Evolutionary conservation across 1,140 invertebrate species (phyloP).

Genomic region (Ceratina australensis): DNA sequence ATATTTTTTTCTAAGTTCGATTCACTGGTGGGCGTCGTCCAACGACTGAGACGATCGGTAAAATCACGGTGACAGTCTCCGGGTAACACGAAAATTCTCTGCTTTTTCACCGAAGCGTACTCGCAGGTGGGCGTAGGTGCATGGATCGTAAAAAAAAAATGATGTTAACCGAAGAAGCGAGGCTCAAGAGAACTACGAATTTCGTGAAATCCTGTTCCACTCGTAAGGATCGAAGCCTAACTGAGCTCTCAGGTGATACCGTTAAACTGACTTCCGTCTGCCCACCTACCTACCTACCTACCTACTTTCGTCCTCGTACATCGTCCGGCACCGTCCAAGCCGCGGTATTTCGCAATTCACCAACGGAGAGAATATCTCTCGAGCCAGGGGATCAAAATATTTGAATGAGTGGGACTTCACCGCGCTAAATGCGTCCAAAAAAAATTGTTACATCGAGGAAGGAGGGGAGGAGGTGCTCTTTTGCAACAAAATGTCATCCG

Average conservation of each 20-base stretch:
- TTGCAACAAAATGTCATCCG: conserved; percentile 11
- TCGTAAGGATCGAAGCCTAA: conserved; percentile 52
- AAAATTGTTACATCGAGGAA: background rate
- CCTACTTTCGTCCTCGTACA: conserved; percentile 73
- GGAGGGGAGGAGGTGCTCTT: background rate
- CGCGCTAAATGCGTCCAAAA: conserved; percentile 34
- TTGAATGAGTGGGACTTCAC: conserved; percentile 27
- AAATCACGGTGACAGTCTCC: background rate
- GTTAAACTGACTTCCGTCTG: conserved; percentile 77
- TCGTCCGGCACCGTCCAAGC: conserved; percentile 49
- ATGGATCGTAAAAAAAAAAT: conserved; percentile 15
- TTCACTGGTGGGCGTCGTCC: conserved; percentile 22
- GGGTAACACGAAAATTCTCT: conserved; percentile 17
- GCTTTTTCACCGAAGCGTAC: background rate
- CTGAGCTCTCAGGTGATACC: conserved; percentile 67
- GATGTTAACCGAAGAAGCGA: background rate
- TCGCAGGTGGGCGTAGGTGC: conserved; percentile 29
- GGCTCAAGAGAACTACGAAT: conserved; percentile 47
- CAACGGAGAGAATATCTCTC: conserved; percentile 43
- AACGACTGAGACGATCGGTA: conserved; percentile 2
- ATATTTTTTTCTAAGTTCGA: conserved; percentile 1
- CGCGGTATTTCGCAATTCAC: conserved; percentile 41
- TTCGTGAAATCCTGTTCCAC: conserved; percentile 60
- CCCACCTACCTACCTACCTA: conserved; percentile 75
- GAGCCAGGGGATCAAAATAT: conserved; percentile 45